A percentile compares a stretch with the other conserved stretches of the same genome.
phyloP scores from a whole-genome alignment of 2,113 vertebrate species.

The Sapajus apella region DNA sequence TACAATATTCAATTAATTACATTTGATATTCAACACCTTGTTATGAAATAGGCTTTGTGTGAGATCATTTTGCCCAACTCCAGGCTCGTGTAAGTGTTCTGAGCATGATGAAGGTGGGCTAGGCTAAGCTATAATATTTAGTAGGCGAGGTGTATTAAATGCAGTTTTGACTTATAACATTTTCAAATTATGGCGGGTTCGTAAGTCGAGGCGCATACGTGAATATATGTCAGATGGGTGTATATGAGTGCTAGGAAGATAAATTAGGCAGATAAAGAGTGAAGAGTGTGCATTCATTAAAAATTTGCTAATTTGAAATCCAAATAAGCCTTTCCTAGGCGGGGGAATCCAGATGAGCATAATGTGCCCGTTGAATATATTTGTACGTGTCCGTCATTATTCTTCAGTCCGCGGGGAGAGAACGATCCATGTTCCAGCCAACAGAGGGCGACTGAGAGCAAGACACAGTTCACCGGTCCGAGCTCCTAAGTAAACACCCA shows the following conservation, averaged over 20 bases:
- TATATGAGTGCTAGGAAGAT: neutral
- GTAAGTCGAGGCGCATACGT: neutral
- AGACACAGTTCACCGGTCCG: neutral
- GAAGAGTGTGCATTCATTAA: neutral
- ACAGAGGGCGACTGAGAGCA: conserved; percentile 35
- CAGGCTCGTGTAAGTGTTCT: neutral
- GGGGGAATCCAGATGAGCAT: neutral
- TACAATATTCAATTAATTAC: neutral
- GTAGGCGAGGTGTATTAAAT: neutral
- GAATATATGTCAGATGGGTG: neutral
- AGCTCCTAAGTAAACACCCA: accelerated
- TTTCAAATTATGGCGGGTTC: neutral
- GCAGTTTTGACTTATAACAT: neutral
- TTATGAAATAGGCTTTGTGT: neutral
- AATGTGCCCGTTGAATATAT: neutral
- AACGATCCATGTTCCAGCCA: neutral
- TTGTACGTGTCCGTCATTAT: neutral
- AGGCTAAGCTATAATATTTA: neutral
- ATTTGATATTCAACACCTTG: neutral
- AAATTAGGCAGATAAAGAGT: neutral
- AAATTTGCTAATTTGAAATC: neutral
- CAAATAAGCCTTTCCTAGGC: neutral
- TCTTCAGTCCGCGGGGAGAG: neutral
- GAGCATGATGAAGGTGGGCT: neutral
- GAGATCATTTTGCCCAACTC: neutral